Conservation (phyloP, 2,113 vertebrate genomes). For the Platanista minor region DNA sequence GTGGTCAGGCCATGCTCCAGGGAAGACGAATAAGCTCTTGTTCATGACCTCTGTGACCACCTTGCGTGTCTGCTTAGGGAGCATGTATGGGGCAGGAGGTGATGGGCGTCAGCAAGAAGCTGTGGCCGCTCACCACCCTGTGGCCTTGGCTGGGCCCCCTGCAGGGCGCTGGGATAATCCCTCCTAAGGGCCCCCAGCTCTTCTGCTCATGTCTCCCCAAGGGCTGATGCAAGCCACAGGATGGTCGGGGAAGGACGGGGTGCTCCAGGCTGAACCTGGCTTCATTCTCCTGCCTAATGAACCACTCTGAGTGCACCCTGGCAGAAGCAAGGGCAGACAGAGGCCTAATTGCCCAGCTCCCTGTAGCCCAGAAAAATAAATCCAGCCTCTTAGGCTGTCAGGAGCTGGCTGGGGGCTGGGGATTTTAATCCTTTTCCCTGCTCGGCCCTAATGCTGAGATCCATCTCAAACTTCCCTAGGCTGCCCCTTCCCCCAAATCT, state of each 20-base stretch:
- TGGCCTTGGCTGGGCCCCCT: background rate
- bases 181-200: background rate
- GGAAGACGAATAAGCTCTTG: background rate
- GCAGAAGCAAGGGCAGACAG: slow-evolving; percentile 41
- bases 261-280: background rate
- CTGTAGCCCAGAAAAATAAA: slow-evolving; percentile 51
- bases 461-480: background rate
- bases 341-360: slow-evolving; percentile 59
- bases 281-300: slow-evolving; percentile 16
- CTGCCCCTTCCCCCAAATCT: slow-evolving; percentile 45
- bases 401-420: slow-evolving; percentile 26
- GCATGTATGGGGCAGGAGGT: background rate
- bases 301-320: background rate
- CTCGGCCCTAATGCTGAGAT: slow-evolving; percentile 8
- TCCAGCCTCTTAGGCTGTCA: slow-evolving; percentile 58
- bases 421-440: slow-evolving; percentile 48
- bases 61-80: background rate
- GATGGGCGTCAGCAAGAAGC: no score
- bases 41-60: background rate
- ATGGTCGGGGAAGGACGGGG: background rate
- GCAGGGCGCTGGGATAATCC: no score
- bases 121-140: background rate
- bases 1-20: background rate
- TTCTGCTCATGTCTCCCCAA: background rate
- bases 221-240: background rate